These are phyloP conservation scores for Plumapathes pennacea DNA, from an alignment of 92 coral and sea anemone genomes.

Conservation along the genomic window DNA sequence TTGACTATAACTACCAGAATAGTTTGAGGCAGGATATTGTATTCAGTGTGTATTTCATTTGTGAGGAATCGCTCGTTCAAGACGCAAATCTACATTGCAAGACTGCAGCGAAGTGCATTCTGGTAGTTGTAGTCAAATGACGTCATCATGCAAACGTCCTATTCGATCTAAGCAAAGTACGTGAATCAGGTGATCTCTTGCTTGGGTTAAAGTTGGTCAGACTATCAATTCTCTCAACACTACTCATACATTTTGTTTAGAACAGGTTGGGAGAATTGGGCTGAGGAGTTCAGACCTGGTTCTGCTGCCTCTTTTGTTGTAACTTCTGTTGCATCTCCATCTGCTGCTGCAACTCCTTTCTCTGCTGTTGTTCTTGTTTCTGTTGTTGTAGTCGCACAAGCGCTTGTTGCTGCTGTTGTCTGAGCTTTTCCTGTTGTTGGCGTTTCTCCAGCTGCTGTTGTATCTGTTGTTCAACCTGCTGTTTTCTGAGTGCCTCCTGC, in stretches of 20 bases:
- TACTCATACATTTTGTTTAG: neutral
- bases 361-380: conserved; percentile 70
- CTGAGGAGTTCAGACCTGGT: conserved; percentile 21
- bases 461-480: conserved; percentile 65
- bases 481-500: conserved; percentile 45
- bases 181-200: neutral
- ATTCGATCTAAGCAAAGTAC: neutral
- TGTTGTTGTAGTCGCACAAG: conserved; percentile 68
- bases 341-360: conserved; percentile 71
- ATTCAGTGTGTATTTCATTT: too few species aligned
- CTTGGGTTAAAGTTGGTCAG: neutral
- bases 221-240: neutral
- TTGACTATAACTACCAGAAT: too few species aligned
- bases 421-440: conserved; percentile 34
- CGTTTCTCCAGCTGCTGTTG: conserved; percentile 56
- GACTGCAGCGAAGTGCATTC: too few species aligned
- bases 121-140: too few species aligned
- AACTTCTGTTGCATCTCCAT: conserved; percentile 69
- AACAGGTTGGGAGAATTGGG: neutral
- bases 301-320: conserved; percentile 80
- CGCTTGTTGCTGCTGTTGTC: conserved; percentile 84
- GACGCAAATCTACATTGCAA: too few species aligned
- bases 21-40: too few species aligned
- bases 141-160: too few species aligned
- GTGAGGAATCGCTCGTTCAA: too few species aligned